phyloP scores from a whole-genome alignment of 2,888 invertebrate genomes.

The Erebia epiphron region DNA sequence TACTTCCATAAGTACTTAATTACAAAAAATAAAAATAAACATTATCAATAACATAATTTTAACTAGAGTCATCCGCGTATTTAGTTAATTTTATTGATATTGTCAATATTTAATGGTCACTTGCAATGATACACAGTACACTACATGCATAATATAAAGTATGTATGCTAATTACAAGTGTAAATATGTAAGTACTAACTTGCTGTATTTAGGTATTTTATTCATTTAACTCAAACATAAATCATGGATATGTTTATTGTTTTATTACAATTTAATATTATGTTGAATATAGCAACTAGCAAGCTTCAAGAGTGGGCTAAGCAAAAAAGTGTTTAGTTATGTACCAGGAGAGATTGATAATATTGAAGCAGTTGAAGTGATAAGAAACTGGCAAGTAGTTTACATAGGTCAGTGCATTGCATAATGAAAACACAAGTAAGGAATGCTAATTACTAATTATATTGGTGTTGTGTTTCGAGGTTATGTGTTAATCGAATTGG shows the following conservation, averaged over 20 bases:
- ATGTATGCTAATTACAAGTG: too few species aligned
- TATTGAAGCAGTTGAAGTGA: constrained; percentile 4
- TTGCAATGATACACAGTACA: too few species aligned
- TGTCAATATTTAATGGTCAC: too few species aligned
- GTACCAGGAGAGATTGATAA: background rate
- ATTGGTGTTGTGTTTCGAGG: constrained; percentile 63
- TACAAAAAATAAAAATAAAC: too few species aligned
- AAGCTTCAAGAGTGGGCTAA: background rate
- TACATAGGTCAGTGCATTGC: constrained; percentile 48
- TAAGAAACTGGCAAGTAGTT: constrained; percentile 14
- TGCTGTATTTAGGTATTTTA: background rate
- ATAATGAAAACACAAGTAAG: constrained; percentile 62
- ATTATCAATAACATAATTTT: too few species aligned
- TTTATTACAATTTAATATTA: background rate
- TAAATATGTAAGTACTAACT: too few species aligned
- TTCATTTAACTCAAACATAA: background rate
- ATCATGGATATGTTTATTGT: background rate
- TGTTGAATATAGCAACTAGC: background rate
- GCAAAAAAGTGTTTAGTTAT: background rate
- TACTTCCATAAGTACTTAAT: too few species aligned
- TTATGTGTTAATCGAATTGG: constrained; percentile 56
- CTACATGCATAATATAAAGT: too few species aligned
- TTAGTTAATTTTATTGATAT: too few species aligned
- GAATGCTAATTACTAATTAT: constrained; percentile 66
- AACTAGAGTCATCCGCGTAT: too few species aligned